A percentile compares a stretch with the other conserved stretches of the same genome.
These are phyloP conservation scores for Empidonax alnorum DNA, from an alignment of 2,113 vertebrate genomes.

Conservation along the genomic window DNA sequence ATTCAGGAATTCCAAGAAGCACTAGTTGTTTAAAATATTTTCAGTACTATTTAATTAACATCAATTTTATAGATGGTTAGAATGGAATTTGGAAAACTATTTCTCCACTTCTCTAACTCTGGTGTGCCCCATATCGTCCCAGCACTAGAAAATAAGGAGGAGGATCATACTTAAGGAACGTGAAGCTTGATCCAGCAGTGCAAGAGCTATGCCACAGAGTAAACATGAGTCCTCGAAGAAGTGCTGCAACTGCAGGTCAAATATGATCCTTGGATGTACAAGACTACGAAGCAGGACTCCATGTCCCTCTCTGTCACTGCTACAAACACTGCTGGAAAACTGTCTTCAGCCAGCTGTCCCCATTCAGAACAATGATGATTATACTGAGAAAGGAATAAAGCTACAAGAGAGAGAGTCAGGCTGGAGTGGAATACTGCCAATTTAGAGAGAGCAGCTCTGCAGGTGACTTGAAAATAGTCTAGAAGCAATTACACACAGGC, in stretches of 20 bases:
- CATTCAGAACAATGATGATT: not conserved
- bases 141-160: not conserved
- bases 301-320: not conserved
- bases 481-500: not conserved
- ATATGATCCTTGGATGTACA: not conserved
- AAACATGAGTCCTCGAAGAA: not conserved
- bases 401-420: not conserved
- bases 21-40: not conserved
- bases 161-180: not conserved
- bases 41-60: not conserved
- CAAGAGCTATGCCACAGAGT: not conserved
- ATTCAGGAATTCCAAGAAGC: not conserved
- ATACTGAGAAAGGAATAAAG: not conserved
- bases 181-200: not conserved
- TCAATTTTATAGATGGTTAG: not conserved
- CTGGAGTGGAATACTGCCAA: not conserved
- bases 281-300: not conserved
- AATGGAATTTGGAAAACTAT: not conserved
- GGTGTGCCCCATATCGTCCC: accelerated
- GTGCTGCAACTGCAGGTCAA: not conserved
- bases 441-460: not conserved
- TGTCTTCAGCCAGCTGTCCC: not conserved
- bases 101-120: not conserved
- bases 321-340: not conserved
- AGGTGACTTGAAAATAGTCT: not conserved